phyloP scores from a whole-genome alignment of 2,888 invertebrate genomes.

The Sphecodes monilicornis region DNA sequence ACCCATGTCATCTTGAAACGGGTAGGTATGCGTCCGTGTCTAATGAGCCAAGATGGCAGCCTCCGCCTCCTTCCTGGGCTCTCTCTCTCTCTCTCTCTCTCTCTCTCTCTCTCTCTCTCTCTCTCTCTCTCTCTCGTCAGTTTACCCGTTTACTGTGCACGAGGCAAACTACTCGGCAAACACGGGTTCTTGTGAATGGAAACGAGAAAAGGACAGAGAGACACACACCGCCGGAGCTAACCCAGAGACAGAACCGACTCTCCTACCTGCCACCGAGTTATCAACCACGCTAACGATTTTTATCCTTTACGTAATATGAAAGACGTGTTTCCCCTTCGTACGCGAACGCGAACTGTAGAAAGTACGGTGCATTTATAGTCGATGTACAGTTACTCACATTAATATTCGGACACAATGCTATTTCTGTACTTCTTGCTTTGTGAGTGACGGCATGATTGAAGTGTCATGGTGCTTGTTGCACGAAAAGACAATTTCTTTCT shows the following conservation, averaged over 20 bases:
- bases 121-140: conserved; percentile 29
- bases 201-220: conserved; percentile 19
- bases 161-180: conserved; percentile 61
- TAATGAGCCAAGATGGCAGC: conserved; percentile 71
- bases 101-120: neutral
- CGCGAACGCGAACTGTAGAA: neutral
- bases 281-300: conserved; percentile 14
- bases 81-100: neutral
- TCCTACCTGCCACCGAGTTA: conserved; percentile 32
- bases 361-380: neutral
- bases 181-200: conserved; percentile 51
- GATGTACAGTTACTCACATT: neutral
- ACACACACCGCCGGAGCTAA: conserved; percentile 16
- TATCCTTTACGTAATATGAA: conserved; percentile 16
- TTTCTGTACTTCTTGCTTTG: too few species aligned
- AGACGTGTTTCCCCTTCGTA: neutral
- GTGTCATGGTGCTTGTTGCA: too few species aligned
- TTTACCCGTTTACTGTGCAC: conserved; percentile 45
- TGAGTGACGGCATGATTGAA: too few species aligned
- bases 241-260: neutral
- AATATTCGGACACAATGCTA: neutral
- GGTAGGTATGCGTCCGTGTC: conserved; percentile 61
- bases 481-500: too few species aligned
- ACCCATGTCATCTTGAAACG: conserved; percentile 66
- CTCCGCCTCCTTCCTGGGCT: conserved; percentile 32